A percentile compares a stretch with the other conserved stretches of the same genome.
These are phyloP conservation scores for Artemisiospiza belli DNA, from an alignment of 2,113 vertebrate species.

Conservation along the genomic window DNA sequence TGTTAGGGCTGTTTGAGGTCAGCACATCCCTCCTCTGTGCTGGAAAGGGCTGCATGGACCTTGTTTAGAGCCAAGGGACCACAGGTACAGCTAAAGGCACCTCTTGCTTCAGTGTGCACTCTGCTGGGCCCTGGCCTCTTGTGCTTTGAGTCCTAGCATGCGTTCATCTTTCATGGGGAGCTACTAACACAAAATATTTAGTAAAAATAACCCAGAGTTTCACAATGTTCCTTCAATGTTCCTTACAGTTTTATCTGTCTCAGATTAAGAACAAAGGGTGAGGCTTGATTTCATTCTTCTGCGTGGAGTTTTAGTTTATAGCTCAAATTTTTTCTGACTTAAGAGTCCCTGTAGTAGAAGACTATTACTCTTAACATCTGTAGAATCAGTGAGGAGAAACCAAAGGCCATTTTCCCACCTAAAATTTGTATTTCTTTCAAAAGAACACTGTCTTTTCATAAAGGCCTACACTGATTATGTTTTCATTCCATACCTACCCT, in stretches of 20 bases:
- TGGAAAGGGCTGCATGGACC: background rate
- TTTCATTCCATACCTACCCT: background rate
- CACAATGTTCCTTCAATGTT: background rate
- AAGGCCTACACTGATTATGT: background rate
- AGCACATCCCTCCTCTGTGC: background rate
- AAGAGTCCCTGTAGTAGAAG: background rate
- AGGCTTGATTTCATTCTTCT: background rate
- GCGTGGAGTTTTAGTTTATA: background rate
- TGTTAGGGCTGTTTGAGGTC: background rate
- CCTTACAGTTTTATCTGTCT: background rate
- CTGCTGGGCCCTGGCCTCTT: background rate
- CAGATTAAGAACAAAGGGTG: background rate
- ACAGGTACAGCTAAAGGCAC: background rate
- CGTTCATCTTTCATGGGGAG: background rate
- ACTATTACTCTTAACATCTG: background rate
- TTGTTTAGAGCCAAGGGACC: background rate
- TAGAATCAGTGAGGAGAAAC: background rate
- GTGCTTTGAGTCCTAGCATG: background rate
- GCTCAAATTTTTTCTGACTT: background rate
- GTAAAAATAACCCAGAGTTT: background rate
- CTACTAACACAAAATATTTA: background rate
- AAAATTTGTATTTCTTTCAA: background rate
- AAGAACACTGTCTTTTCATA: background rate
- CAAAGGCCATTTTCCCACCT: background rate
- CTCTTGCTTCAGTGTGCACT: background rate